Percentiles rank a stretch among this genome's conserved stretches.
Conservation (phyloP, 2,797 vertebrate genomes). For the Graptemys geographica region DNA sequence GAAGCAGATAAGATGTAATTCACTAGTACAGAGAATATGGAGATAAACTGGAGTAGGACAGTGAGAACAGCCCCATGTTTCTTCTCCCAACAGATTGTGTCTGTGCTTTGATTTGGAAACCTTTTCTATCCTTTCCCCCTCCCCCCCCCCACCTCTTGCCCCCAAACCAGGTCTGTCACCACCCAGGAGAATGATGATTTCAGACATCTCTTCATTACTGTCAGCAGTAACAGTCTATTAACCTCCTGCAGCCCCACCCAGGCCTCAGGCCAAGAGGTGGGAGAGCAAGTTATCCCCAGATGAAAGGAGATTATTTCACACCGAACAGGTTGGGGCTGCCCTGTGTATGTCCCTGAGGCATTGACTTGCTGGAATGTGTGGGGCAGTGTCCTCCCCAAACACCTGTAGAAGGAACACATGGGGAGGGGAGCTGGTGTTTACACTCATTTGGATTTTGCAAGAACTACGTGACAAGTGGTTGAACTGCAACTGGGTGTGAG, state of each 20-base stretch:
- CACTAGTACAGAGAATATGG: background rate
- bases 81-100: background rate
- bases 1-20: background rate
- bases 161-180: background rate
- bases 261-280: constrained; percentile 28
- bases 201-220: background rate
- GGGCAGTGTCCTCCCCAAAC: background rate
- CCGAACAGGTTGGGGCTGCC: constrained; percentile 23
- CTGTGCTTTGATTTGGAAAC: constrained; percentile 11
- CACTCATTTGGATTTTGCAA: background rate
- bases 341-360: rapidly evolving
- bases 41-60: background rate
- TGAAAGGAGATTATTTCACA: background rate
- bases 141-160: background rate
- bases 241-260: background rate
- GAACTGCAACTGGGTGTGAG: background rate
- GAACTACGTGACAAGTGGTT: background rate
- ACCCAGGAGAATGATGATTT: background rate
- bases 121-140: background rate
- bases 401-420: background rate
- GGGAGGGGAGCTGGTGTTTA: rapidly evolving
- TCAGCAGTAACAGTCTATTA: background rate
- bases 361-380: background rate
- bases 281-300: constrained; percentile 26
- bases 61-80: background rate